Base-by-base conservation (phyloP, 2,797 vertebrate species). In the Premnoplex brunnescens region DNA sequence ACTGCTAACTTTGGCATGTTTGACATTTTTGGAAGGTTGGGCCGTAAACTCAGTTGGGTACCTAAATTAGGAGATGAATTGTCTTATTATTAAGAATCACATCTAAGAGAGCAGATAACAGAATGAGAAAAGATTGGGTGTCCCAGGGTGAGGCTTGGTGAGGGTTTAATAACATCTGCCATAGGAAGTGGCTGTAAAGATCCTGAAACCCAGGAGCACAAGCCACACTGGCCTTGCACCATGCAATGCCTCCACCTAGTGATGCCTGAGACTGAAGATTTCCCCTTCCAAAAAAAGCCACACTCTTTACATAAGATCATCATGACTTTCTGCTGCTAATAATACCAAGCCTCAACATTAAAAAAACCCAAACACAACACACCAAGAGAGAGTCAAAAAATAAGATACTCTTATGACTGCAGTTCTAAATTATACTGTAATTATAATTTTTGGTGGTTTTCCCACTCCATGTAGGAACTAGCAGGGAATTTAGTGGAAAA, bases 151-250 rank as follows among this genome's bases (percentile, higher is more conserved):
- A 77, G 44, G 34, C 10, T 7, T 73, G 30, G 15, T 58, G 54
- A 58, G 39, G 23, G 59, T n/a, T 27, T 36, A 52, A 3, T 37
- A 76, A n/a, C 39, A 67, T 54, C 69, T 81, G 52, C 36, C 4
- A 3, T 12, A 10, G 63, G n/a, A 63, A 26, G 20, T 5, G 14
- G 10, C 59, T 63, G 26, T 13, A n/a, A 44, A 30, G 26, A 52
- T 41, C 32, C 43, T 11, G 1, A 51, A 52, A 32, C 2, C 37
- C 34, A 2, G 2, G 12, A 39, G 68, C 28, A 0, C 18, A 43
- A 89, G 34, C 21, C 3, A 6, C 20, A 3, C 21, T 0, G 0
- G 22, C 5, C 1, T 41, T 69, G n/a, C 0, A 4, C 68, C 14
- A 16, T 80, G 78, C 78, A 55, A 30, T 83, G 60, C 56, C 51